Percentiles rank a stretch among this genome's conserved stretches.
Evolutionary conservation across 2,888 invertebrate species (phyloP).

Genomic region (Noctua janthina): DNA sequence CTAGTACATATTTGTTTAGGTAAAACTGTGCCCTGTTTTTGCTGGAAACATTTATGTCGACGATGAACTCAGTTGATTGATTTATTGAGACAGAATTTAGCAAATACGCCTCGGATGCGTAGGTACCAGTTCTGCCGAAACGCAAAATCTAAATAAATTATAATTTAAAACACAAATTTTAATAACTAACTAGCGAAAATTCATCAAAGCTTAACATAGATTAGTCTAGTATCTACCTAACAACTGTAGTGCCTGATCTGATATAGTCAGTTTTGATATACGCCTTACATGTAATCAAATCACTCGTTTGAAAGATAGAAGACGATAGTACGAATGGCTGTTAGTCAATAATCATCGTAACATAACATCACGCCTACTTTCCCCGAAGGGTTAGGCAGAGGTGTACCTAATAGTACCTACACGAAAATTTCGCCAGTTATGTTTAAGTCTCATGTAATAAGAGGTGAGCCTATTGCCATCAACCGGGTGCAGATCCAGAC

Average conservation of each 20-base stretch:
- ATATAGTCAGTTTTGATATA: not conserved
- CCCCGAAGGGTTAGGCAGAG: too few relatives aligned
- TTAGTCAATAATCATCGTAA: not conserved
- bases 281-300: not conserved
- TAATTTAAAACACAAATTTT: slow-evolving; percentile 6
- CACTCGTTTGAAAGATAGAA: not conserved
- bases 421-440: too few relatives aligned
- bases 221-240: not conserved
- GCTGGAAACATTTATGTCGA: slow-evolving; percentile 11
- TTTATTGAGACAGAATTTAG: slow-evolving; percentile 31
- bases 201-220: not conserved
- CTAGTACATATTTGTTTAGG: slow-evolving; percentile 22
- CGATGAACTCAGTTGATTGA: slow-evolving; percentile 42
- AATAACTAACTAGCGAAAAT: not conserved
- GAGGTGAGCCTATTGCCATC: too few relatives aligned
- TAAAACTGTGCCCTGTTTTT: slow-evolving; percentile 18
- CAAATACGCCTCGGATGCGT: not conserved
- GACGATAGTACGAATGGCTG: not conserved
- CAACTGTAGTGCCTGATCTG: not conserved
- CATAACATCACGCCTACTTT: too few relatives aligned
- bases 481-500: too few relatives aligned
- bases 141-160: slow-evolving; percentile 17
- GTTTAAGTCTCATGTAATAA: too few relatives aligned
- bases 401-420: too few relatives aligned
- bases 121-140: not conserved